Conservation (phyloP, 1,140 invertebrate genomes). For the Hylaeus anthracinus region DNA sequence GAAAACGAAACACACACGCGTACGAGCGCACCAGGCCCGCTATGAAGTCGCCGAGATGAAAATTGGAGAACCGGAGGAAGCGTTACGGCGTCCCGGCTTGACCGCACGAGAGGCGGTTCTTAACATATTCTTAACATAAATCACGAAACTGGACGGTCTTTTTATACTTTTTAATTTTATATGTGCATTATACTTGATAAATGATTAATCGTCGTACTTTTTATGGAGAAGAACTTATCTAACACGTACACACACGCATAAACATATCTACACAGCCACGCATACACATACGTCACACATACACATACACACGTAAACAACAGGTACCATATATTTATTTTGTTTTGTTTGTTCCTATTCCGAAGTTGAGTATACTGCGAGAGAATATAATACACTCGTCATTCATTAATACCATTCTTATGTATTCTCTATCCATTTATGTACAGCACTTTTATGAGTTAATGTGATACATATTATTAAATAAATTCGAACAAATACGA, state of each 20-base stretch:
- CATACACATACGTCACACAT: background rate
- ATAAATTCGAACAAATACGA: conserved; percentile 67
- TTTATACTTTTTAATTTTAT: conserved; percentile 80
- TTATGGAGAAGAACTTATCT: conserved; percentile 65
- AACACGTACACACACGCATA: conserved; percentile 12
- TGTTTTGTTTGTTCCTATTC: conserved; percentile 66
- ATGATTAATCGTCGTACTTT: conserved; percentile 73
- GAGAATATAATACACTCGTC: conserved; percentile 62
- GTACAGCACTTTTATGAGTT: conserved; percentile 78
- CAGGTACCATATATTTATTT: conserved; percentile 45
- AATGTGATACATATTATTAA: conserved; percentile 78
- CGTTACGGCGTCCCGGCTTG: conserved; percentile 17
- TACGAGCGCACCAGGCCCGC: background rate
- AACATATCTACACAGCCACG: background rate
- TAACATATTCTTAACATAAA: conserved; percentile 57
- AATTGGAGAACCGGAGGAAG: conserved; percentile 21
- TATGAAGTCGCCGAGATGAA: background rate
- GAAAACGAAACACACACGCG: conserved; percentile 12
- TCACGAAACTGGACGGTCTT: conserved; percentile 65
- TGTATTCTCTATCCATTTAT: conserved; percentile 75
- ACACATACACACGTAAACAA: background rate
- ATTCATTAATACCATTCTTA: conserved; percentile 62
- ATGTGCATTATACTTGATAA: conserved; percentile 77
- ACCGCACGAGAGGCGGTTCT: conserved; percentile 55
- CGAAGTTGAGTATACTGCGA: conserved; percentile 60